Evolutionary conservation across 2,113 vertebrate genomes (phyloP), one percentile per base, ranked within the genome.

Genomic region (Takifugu flavidus): DNA sequence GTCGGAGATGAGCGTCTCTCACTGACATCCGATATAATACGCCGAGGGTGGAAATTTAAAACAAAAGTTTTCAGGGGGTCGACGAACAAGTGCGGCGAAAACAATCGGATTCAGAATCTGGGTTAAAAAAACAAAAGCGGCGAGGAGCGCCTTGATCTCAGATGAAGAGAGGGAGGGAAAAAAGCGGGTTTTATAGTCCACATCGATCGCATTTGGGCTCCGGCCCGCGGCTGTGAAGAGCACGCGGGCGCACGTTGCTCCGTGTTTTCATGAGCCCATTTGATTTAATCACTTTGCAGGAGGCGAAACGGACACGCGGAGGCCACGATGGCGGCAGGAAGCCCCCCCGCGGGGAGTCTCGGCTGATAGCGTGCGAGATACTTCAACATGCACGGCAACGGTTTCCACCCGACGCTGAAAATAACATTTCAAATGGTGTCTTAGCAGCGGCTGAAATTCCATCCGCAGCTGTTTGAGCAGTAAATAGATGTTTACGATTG

Each of bases 211-310:
- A 78, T 77, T 82, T 80, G 79, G 70, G 67, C 56, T 49, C 5
- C 1, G 20, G 78, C 81, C 71, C n/a, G 39, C 25, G 80, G 87
- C 79, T 75, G 59, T 44, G 67, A 75, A 78, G 67, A 70, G 61
- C 67, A 67, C 20, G 39, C 42, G 20, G 76, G 74, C 56, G 59
- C 83, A 77, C 60, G 63, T 61, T 71, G 56, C 65, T 57, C 72
- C 61, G 70, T 69, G 74, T 39, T 39, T 39, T 7, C 11, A 39
- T 39, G 34, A 39, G 34, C 34, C 34, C 34, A 89, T 80, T 90
- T 74, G 57, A 74, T 82, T 87, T 87, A 89, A 88, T 89, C 87
- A 88, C 85, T 77, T 72, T 75, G 80, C 85, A 85, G 86, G 87
- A 74, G 79, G 78, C 78, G 57, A 71, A 82, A 80, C 86, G 73